Conservation (phyloP, 2,888 invertebrate species). For the Clitarchus hookeri region DNA sequence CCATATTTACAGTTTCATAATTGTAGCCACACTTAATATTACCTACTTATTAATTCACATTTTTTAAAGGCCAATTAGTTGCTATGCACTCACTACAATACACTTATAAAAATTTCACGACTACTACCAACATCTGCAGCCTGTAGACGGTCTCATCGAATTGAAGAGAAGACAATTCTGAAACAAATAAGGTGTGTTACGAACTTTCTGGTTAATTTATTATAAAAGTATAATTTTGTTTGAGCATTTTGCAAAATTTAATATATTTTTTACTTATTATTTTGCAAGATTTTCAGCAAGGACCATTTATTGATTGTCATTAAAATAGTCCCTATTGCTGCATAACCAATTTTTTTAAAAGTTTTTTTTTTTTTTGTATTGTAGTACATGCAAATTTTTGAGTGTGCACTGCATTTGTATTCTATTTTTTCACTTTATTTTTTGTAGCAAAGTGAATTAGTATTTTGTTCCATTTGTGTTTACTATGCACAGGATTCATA, state of each 20-base stretch:
- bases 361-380: background rate
- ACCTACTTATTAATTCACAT: background rate
- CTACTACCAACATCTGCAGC: background rate
- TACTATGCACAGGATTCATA: no score
- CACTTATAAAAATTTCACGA: background rate
- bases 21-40: background rate
- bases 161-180: constrained; percentile 1
- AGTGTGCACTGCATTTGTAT: background rate
- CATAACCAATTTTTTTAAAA: background rate
- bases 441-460: background rate
- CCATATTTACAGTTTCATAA: background rate
- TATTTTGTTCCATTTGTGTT: no score
- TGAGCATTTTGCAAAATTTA: background rate
- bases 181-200: constrained; percentile 1
- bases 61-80: background rate
- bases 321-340: no score
- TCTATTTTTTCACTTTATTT: background rate
- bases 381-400: background rate
- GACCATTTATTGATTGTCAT: no score
- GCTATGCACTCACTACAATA: background rate
- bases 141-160: background rate
- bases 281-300: background rate
- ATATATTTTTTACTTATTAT: background rate
- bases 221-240: background rate
- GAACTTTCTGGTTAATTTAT: background rate